Evolutionary conservation across 2,888 invertebrate genomes (phyloP).

Genomic region (Subacronicta megacephala): DNA sequence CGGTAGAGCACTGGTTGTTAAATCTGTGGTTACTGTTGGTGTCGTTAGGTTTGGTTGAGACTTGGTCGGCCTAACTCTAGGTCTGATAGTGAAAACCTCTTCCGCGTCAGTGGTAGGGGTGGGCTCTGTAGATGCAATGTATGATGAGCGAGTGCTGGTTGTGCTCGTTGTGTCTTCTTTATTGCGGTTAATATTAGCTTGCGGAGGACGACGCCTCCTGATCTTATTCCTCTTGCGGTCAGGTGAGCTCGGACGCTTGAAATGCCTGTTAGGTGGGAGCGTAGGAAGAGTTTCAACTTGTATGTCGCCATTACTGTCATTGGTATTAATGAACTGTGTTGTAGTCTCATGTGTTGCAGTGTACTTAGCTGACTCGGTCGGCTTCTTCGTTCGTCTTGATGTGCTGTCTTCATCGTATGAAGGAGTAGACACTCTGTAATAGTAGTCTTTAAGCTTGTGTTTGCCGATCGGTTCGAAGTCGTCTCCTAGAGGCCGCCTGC

Average conservation of each 20-base stretch:
- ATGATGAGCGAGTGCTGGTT: conserved; percentile 46
- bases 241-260: conserved; percentile 77
- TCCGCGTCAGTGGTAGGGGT: conserved; percentile 69
- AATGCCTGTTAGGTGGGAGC: conserved; percentile 83
- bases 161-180: conserved; percentile 70
- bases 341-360: conserved; percentile 67
- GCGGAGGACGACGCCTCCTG: conserved; percentile 81
- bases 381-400: conserved; percentile 80
- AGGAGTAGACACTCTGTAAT: conserved; percentile 84
- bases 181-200: conserved; percentile 70
- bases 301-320: conserved; percentile 63
- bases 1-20: conserved; percentile 84
- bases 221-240: conserved; percentile 83
- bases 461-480: conserved; percentile 85
- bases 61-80: conserved; percentile 75
- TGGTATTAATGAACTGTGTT: conserved; percentile 64
- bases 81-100: conserved; percentile 78
- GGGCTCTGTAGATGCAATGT: conserved; percentile 67
- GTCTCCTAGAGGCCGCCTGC: conserved; percentile 82
- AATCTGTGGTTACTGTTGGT: conserved; percentile 80
- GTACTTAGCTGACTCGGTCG: conserved; percentile 68
- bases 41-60: conserved; percentile 79
- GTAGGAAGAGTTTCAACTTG: conserved; percentile 80
- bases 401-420: conserved; percentile 74
- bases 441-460: conserved; percentile 84